Percentiles rank a stretch among this genome's conserved stretches.
phyloP scores from a whole-genome alignment of 2,113 vertebrate species.

The Cololabis saira region DNA sequence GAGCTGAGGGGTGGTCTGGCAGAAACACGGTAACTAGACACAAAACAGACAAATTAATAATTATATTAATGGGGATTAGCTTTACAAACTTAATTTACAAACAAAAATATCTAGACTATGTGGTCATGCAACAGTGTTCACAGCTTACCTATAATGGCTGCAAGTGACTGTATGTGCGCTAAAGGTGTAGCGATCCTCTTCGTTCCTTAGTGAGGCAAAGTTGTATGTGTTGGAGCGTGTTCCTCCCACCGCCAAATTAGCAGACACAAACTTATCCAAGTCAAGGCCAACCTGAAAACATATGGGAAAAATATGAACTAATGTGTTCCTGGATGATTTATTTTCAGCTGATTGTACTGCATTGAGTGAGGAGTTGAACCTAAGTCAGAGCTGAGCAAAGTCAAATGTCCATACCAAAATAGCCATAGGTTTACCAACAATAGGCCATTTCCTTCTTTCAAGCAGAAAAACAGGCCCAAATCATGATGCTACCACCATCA shows the following conservation, averaged over 20 bases:
- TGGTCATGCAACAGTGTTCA: not conserved
- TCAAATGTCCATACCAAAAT: too few relatives aligned
- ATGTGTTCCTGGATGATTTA: too few relatives aligned
- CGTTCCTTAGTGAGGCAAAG: conserved; percentile 15
- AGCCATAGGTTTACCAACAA: too few relatives aligned
- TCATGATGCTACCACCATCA: too few relatives aligned
- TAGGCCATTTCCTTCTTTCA: too few relatives aligned
- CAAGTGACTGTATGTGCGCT: conserved; percentile 21
- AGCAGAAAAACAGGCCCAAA: too few relatives aligned
- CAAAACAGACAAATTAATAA: not conserved
- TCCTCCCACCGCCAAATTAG: conserved; percentile 6
- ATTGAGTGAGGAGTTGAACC: too few relatives aligned
- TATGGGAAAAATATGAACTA: not conserved
- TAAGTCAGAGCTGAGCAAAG: too few relatives aligned
- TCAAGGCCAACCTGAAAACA: conserved; percentile 29
- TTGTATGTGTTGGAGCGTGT: conserved; percentile 3
- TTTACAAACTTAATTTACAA: not conserved
- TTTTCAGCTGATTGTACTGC: too few relatives aligned
- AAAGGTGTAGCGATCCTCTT: conserved; percentile 24
- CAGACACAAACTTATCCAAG: not conserved
- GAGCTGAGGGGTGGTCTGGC: conserved; percentile 21
- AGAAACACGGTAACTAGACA: conserved; percentile 47
- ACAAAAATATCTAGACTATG: accelerated
- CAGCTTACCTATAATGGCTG: conserved; percentile 17
- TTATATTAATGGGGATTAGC: not conserved